These are phyloP conservation scores for Acleris emargana DNA, from an alignment of 2,888 invertebrate genomes.

Conservation along the genomic window DNA sequence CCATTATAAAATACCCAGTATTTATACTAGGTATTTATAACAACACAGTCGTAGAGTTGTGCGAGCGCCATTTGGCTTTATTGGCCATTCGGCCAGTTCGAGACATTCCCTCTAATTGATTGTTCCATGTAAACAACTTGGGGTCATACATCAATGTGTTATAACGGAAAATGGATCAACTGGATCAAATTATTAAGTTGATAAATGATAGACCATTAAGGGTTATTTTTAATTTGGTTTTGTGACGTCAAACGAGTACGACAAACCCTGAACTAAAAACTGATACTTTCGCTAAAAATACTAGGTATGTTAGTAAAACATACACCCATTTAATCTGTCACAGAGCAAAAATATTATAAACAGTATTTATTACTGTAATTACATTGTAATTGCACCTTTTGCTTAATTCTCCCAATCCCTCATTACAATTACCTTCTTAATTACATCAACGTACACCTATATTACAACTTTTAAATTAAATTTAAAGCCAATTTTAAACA, in stretches of 20 bases:
- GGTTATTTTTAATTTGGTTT: no score
- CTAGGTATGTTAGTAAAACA: no score
- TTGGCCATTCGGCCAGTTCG: conserved; percentile 73
- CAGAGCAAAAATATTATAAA: no score
- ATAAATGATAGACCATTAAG: background rate
- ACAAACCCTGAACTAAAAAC: no score
- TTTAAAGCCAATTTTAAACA: conserved; percentile 23
- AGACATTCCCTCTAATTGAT: conserved; percentile 71
- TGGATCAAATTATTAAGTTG: background rate
- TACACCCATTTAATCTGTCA: no score
- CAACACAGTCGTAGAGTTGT: conserved; percentile 53
- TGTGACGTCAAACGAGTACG: no score
- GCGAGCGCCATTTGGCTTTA: conserved; percentile 75
- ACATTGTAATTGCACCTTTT: no score
- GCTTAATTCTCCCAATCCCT: background rate
- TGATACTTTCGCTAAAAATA: no score
- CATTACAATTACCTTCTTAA: background rate
- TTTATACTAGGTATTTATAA: conserved; percentile 13
- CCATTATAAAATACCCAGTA: conserved; percentile 11
- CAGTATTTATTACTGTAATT: no score
- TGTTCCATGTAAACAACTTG: conserved; percentile 62
- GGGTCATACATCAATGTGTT: conserved; percentile 21
- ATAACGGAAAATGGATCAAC: background rate
- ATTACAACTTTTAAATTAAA: conserved; percentile 14
- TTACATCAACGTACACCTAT: background rate